These are phyloP conservation scores for Ooceraea biroi DNA, from an alignment of 1,140 invertebrate species.

Conservation along the genomic window DNA sequence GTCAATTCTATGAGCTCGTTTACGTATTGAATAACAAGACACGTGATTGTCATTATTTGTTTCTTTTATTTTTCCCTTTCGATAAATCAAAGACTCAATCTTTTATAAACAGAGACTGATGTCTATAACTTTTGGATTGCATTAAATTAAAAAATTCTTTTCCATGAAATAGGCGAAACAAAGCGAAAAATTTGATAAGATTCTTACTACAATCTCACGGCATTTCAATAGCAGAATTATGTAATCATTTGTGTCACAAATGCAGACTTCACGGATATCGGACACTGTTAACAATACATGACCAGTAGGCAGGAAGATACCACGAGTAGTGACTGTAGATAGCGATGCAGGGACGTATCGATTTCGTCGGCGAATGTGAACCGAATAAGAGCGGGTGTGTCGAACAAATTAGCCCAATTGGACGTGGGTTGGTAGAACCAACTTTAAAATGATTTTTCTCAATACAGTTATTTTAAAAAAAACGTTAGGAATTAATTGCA, in stretches of 20 bases:
- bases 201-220: neutral
- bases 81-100: no score
- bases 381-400: conserved; percentile 68
- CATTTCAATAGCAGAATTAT: neutral
- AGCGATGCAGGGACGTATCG: conserved; percentile 66
- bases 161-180: no score
- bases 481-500: neutral
- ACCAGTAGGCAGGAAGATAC: conserved; percentile 32
- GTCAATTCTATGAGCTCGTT: neutral
- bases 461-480: neutral
- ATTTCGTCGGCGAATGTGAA: conserved; percentile 63
- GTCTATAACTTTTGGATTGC: no score
- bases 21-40: neutral
- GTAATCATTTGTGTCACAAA: neutral
- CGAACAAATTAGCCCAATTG: conserved; percentile 64
- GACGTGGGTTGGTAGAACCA: neutral
- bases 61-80: no score
- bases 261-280: neutral
- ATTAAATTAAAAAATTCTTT: no score
- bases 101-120: no score
- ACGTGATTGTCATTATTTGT: no score
- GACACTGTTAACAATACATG: conserved; percentile 6
- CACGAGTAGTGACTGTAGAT: conserved; percentile 34
- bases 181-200: neutral
- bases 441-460: conserved; percentile 7